phyloP scores from a whole-genome alignment of 2,797 vertebrate genomes.

The Synanceia verrucosa region DNA sequence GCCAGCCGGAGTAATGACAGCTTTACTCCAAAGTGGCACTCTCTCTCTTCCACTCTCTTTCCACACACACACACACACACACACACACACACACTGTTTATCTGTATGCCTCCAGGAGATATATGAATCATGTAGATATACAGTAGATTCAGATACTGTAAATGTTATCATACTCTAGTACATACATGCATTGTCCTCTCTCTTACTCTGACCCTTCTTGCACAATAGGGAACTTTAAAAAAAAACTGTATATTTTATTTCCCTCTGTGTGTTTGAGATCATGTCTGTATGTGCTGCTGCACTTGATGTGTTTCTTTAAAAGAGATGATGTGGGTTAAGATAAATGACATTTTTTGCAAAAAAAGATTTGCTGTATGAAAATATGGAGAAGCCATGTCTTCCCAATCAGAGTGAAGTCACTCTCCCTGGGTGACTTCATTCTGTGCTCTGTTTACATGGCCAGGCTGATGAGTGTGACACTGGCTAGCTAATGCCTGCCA shows the following conservation, averaged over 20 bases:
- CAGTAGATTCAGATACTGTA: constrained; percentile 13
- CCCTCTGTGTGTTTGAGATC: neutral
- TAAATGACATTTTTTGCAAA: too few species aligned
- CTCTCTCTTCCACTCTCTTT: constrained; percentile 41
- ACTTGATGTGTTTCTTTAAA: neutral
- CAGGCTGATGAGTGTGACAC: too few species aligned
- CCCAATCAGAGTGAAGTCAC: too few species aligned
- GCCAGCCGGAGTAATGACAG: constrained; percentile 81
- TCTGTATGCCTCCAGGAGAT: constrained; percentile 8
- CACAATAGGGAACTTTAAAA: constrained; percentile 10
- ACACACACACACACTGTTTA: constrained; percentile 25
- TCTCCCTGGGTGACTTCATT: too few species aligned
- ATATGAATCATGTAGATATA: constrained; percentile 13
- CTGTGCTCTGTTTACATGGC: too few species aligned
- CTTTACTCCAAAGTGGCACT: constrained; percentile 77
- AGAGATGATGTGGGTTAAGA: neutral
- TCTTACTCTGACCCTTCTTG: constrained; percentile 6
- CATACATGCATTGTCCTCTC: constrained; percentile 20
- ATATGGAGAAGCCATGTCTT: neutral
- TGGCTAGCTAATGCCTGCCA: too few species aligned
- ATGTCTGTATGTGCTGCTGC: neutral
- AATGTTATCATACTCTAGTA: constrained; percentile 9
- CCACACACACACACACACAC: neutral
- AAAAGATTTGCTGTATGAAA: neutral
- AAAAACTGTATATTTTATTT: constrained; percentile 10